Base-by-base conservation (phyloP, 1,140 invertebrate genomes). In the Ctenoplectra terminalis region DNA sequence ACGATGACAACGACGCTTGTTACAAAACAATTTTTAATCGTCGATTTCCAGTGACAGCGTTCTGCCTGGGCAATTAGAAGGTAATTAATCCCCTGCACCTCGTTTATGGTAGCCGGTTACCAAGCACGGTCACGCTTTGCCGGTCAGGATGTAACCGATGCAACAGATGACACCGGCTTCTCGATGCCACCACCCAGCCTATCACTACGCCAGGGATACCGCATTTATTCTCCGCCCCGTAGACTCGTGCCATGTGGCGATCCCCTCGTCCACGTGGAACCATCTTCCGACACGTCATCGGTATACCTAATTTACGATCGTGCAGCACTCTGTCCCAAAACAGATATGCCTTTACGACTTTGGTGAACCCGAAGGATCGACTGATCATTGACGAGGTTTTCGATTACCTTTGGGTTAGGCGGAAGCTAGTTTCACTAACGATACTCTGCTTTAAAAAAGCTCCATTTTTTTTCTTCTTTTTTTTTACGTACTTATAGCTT, bases 111-210 rank as follows among this genome's bases (percentile, higher is more conserved):
- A 81, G 85, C 81, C 81, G 75, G 82, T 83, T 75, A 88, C 85
- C 85, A 84, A 89, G 83, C 74, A 87, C 87, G 80, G 90, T 85
- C 87, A 92, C 83, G 91, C 70, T 88, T 76, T 77, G 86, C 31
- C 69, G 89, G 72, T 40, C 87, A 72, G 77, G 77, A 86, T 84
- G 85, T 91, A 92, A 93, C 92, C 91, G 92, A 93, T 92, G 91
- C 92, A 93, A 93, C 92, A 93, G 92, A 93, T 93, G 92, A 93
- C 92, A 93, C 90, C 87, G 86, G 83, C 87, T 90, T 87, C 85
- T 73, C 85, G 85, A 83, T 86, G 81, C 82, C 83, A 78, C 88
- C 89, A 81, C 84, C 89, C 88, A 60, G 58, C 67, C 85, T 76
- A 87, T 88, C 82, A 71, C 66, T 75, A 82, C 63, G 69, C 75